A percentile compares a stretch with the other conserved stretches of the same genome.
Conservation (phyloP, 2,888 invertebrate genomes). For the Autographa gamma region DNA sequence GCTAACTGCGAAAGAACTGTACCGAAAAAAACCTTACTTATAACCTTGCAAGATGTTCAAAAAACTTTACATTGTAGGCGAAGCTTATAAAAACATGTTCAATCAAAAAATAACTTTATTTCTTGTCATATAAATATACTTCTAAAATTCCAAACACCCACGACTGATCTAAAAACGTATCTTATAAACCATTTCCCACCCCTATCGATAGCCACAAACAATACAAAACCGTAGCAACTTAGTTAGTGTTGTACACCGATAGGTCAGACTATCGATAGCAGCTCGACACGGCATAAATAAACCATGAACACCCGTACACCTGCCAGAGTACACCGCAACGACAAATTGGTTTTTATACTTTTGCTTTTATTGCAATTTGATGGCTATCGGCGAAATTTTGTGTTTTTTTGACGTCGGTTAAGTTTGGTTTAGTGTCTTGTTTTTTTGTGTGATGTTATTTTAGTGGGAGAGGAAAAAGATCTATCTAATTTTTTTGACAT, state of each 20-base stretch:
- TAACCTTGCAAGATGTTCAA: no score
- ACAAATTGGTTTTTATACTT: conserved; percentile 46
- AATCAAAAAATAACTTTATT: no score
- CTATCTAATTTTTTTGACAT: no score
- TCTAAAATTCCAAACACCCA: background rate
- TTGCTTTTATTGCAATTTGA: conserved; percentile 14
- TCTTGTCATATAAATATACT: background rate
- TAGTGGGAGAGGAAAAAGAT: background rate
- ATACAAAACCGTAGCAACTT: conserved; percentile 35
- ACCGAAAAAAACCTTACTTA: no score
- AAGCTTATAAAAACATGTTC: no score
- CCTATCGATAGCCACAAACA: conserved; percentile 32
- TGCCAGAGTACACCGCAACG: conserved; percentile 51
- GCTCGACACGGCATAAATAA: conserved; percentile 59
- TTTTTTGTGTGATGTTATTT: background rate
- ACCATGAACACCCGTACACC: conserved; percentile 60
- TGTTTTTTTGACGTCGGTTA: conserved; percentile 10
- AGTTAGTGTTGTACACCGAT: conserved; percentile 52
- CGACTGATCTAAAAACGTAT: conserved; percentile 10
- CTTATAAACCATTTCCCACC: conserved; percentile 34
- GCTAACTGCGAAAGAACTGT: no score
- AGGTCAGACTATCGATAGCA: conserved; percentile 56
- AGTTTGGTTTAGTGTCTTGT: background rate
- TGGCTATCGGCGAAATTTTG: background rate
- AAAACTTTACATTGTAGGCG: no score